Evolutionary conservation across 2,888 invertebrate species (phyloP).

Genomic region (Adelphocoris suturalis): DNA sequence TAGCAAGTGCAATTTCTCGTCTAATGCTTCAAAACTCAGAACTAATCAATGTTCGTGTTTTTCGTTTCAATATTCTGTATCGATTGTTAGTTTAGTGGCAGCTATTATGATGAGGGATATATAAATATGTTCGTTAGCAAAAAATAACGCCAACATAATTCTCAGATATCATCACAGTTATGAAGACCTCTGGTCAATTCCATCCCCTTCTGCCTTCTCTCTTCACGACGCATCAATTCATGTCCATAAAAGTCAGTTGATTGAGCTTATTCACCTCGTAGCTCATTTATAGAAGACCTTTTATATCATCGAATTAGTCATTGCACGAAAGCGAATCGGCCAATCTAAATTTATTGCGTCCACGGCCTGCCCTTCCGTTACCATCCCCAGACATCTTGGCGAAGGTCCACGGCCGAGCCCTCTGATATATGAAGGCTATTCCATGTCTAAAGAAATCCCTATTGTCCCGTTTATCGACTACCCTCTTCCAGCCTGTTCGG

Average conservation of each 20-base stretch:
- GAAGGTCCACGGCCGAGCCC: constrained; percentile 1
- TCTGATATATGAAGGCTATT: not conserved
- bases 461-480: not conserved
- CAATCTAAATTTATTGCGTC: not conserved
- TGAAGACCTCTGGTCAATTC: too few relatives aligned
- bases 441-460: not conserved
- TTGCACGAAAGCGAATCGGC: not conserved
- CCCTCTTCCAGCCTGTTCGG: not conserved
- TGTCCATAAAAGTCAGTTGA: not conserved
- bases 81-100: too few relatives aligned
- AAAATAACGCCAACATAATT: too few relatives aligned
- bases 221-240: not conserved
- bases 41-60: too few relatives aligned
- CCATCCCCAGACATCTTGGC: not conserved
- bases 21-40: too few relatives aligned
- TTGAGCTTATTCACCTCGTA: not conserved
- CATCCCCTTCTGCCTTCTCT: too few relatives aligned
- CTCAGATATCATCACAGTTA: too few relatives aligned
- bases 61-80: too few relatives aligned
- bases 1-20: too few relatives aligned
- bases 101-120: too few relatives aligned
- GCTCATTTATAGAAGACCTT: not conserved
- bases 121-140: too few relatives aligned
- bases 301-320: not conserved
- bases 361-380: not conserved